Base-by-base conservation (phyloP, 2,797 vertebrate genomes). In the Spondyliosoma cantharus region DNA sequence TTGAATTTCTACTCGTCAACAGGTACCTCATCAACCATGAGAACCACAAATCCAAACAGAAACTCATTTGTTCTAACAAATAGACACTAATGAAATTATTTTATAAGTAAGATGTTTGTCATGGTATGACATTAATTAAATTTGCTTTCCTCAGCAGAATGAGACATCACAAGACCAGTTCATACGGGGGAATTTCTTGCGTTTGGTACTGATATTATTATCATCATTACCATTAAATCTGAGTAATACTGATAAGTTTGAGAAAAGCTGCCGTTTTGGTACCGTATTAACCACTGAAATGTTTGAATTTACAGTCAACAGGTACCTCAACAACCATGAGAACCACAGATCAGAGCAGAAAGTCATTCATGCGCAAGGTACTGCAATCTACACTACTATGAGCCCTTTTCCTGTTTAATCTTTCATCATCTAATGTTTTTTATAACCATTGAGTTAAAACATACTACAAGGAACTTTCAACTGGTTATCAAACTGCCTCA, bases 141-240 rank as follows among this genome's bases (percentile, higher is more conserved):
- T 65, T 37, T 60, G 48, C 27, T 63, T 6, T 24, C 14, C 4
- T 16, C 1, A 1, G 32, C 3, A 2, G 15, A 32, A 4, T 48
- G 17, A 42, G 24, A 12, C 9, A 45, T 7, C 22, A 14, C 8
- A 4, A 61, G 7, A 3, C 20, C 3, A 0, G 2, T 50, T 45
- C 13, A 1, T 0, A n/a, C 6, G 2, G 13, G 12, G 0, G 8
- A 17, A 9, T 37, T 22, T 13, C 3, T 0, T 0, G 6, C 17
- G 0, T 3, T 4, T 1, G 71, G 67, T 83, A 78, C 24, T 57
- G 3, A 66, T 24, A 58, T 67, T 3, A 65, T 13, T 14, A 61
- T 14, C 17, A 17, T 49, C 43, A 11, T 49, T 45, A 48, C 56
- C 61, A 52, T 42, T 37, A 16, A 61, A 48, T 24, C 14, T 73